Evolutionary conservation across 2,113 vertebrate genomes (phyloP).

Genomic region (Eulacestoma nigropectus): DNA sequence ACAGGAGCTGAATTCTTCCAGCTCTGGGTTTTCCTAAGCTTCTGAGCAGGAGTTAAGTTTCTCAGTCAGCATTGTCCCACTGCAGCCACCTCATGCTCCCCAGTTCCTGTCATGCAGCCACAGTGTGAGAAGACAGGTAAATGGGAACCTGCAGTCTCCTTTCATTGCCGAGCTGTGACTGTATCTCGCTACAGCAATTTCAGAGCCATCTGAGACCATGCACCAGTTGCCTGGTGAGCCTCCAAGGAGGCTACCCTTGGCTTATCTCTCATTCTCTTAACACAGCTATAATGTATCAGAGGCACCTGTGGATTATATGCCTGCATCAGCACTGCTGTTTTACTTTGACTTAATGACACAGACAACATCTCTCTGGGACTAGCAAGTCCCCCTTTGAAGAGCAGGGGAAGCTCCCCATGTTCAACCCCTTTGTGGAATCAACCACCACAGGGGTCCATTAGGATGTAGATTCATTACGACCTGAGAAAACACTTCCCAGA

Average conservation of each 20-base stretch:
- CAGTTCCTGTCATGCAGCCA: neutral
- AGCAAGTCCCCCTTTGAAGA: neutral
- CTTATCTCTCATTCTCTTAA: neutral
- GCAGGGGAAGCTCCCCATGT: neutral
- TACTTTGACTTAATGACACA: neutral
- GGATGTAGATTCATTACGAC: neutral
- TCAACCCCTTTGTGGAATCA: neutral
- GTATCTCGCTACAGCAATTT: neutral
- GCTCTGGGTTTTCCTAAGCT: neutral
- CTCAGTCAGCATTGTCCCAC: rapidly evolving
- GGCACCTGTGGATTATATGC: neutral
- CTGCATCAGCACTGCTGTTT: neutral
- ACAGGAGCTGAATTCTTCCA: neutral
- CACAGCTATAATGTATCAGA: neutral
- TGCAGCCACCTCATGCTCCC: rapidly evolving
- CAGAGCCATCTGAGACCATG: neutral
- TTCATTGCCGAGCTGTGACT: neutral
- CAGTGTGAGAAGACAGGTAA: neutral
- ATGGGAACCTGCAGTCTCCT: neutral
- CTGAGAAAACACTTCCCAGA: neutral
- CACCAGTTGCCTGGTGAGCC: neutral
- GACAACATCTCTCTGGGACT: neutral
- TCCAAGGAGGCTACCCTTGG: neutral
- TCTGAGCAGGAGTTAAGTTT: neutral
- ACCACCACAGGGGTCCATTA: neutral